Percentiles rank a stretch among this genome's conserved stretches.
phyloP scores from a whole-genome alignment of 2,113 vertebrate genomes.

The Aspiorhynchus laticeps region DNA sequence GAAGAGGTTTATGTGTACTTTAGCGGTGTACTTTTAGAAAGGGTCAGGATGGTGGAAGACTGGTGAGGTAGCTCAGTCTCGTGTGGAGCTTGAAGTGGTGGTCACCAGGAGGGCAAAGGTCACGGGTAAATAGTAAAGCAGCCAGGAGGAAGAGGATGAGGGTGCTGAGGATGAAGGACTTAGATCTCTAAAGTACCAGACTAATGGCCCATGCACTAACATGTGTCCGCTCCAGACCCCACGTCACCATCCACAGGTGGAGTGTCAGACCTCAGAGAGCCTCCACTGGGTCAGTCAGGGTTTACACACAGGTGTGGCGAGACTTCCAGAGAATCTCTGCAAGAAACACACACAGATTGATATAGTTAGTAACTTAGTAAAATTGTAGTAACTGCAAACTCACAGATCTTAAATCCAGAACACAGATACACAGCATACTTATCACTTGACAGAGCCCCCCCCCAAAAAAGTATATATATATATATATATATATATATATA shows the following conservation, averaged over 20 bases:
- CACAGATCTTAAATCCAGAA: not conserved
- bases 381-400: not conserved
- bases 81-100: constrained; percentile 69
- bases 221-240: constrained; percentile 37
- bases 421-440: not conserved
- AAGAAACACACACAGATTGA: constrained; percentile 46
- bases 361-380: constrained; percentile 13
- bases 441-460: too few species aligned
- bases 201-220: constrained; percentile 56
- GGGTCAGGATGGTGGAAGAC: constrained; percentile 67
- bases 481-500: too few species aligned
- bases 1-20: constrained; percentile 28
- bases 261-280: constrained; percentile 23
- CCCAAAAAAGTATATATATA: too few species aligned
- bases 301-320: constrained; percentile 73
- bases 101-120: constrained; percentile 45
- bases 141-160: constrained; percentile 73
- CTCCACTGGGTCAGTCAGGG: constrained; percentile 61
- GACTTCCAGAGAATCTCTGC: constrained; percentile 78
- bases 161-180: constrained; percentile 35
- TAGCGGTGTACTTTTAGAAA: constrained; percentile 1
- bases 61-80: constrained; percentile 83
- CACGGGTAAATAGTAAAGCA: constrained; percentile 52
- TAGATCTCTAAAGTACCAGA: constrained; percentile 58
- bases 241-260: constrained; percentile 18